These are phyloP conservation scores for Menidia beryllina DNA, from an alignment of 2,113 vertebrate species.

Conservation along the genomic window DNA sequence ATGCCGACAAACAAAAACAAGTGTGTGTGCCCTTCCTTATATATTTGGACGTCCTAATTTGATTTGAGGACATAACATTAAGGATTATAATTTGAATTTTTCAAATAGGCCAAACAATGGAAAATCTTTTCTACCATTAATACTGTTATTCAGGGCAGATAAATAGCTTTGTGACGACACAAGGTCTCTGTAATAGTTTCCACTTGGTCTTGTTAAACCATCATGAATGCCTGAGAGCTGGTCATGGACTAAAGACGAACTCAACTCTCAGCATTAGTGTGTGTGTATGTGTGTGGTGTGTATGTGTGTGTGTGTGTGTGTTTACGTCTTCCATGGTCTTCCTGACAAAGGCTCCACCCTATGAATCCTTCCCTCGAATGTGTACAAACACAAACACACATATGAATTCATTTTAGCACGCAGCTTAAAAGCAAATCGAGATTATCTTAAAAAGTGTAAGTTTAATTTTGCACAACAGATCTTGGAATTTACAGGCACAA, in stretches of 20 bases:
- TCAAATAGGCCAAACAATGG: too few species aligned
- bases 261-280: too few species aligned
- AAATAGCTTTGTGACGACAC: too few species aligned
- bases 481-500: slow-evolving; percentile 67
- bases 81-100: too few species aligned
- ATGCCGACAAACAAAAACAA: slow-evolving; percentile 9
- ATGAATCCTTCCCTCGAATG: neutral
- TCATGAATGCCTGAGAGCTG: too few species aligned
- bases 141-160: too few species aligned
- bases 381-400: neutral
- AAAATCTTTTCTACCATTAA: too few species aligned
- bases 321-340: neutral
- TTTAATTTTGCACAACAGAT: slow-evolving; percentile 30
- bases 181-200: too few species aligned
- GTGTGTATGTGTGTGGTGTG: too few species aligned
- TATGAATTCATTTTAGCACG: neutral
- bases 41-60: neutral
- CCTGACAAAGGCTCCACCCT: neutral
- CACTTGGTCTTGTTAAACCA: too few species aligned
- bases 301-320: too few species aligned
- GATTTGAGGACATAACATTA: neutral
- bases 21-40: neutral
- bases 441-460: neutral
- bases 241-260: too few species aligned
- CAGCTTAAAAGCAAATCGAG: neutral